phyloP scores from a whole-genome alignment of 2,797 vertebrate genomes.

The Lutra lutra region DNA sequence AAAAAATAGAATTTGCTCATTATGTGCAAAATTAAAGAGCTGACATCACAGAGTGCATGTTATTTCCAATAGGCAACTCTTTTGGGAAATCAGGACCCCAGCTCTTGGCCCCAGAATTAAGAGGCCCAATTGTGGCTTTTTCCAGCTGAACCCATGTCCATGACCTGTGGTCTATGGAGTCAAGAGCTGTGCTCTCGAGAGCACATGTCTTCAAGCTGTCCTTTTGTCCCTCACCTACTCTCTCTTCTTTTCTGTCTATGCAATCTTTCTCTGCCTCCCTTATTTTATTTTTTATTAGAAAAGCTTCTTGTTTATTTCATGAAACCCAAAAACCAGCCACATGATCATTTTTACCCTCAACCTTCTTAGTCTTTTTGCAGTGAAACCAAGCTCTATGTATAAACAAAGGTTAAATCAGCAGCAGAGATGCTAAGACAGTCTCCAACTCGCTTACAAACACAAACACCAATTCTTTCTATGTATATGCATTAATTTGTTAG shows the following conservation, averaged over 20 bases:
- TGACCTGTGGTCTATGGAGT: fast-evolving
- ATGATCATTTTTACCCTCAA: neutral
- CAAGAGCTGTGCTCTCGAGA: neutral
- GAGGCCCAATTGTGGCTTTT: neutral
- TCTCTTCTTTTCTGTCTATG: neutral
- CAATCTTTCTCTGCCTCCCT: neutral
- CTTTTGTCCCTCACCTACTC: neutral
- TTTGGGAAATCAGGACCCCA: neutral
- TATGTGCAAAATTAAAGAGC: neutral
- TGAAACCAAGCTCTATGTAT: neutral
- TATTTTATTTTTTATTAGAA: neutral
- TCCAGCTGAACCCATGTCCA: neutral
- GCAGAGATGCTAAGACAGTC: neutral
- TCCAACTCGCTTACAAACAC: neutral
- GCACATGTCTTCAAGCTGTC: neutral
- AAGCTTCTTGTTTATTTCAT: neutral
- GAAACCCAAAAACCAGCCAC: neutral
- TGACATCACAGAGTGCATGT: neutral
- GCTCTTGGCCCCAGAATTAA: neutral
- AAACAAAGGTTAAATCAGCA: neutral
- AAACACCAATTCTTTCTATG: neutral
- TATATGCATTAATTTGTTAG: neutral
- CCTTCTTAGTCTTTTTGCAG: neutral
- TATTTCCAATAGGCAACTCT: neutral
- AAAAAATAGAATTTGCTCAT: neutral